Base-by-base conservation (phyloP, 2,113 vertebrate genomes). In the Scopus umbretta region DNA sequence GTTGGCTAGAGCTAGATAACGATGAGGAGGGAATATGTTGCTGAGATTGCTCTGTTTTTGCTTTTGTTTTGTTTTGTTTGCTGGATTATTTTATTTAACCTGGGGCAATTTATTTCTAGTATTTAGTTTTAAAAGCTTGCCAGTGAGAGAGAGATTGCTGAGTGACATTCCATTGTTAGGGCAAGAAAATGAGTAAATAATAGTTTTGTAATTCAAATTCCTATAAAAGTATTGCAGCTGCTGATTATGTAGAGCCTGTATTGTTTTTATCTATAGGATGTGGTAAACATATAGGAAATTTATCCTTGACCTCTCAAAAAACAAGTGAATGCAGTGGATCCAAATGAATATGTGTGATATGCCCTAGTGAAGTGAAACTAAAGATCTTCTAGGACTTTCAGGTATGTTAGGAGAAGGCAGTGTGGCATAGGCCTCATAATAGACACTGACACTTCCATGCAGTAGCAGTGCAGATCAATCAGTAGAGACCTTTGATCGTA, bases 11-110 rank as follows among this genome's bases (percentile, higher is more conserved):
- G 78, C 61, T 67, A 75, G 91, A 89, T 95, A 88, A 92, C 2
- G 70, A 52, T 80, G 91, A 56, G 76, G 66, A 91, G 2, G 27
- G 58, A 74, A 49, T 90, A 11, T 61, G 32, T 65, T 85, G 49
- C 85, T 2, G 62, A 73, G 80, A 76, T 75, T 91, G 27, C 86
- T 96, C 58, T 1, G 4, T 0, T 96, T 94, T 86, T 88, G 89
- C 72, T 96, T 94, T 95, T 96, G 93, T 95, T 97, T 91, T 95
- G 80, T 87, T 96, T 94, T 65, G 30, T 84, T 94, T 50, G 36
- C 49, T 87, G 55, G 58, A 38, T 92, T 85, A 73, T 87, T 94
- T 94, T 53, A n/a, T 89, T 96, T 95, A 82, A 92, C 86, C 70
- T 70, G 63, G 34, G 89, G 91, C 45, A 30, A 10, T 79, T 88